Percentiles rank a stretch among this genome's conserved stretches.
Evolutionary conservation across 2,888 invertebrate genomes (phyloP).

Genomic region (Melanostoma scalare): DNA sequence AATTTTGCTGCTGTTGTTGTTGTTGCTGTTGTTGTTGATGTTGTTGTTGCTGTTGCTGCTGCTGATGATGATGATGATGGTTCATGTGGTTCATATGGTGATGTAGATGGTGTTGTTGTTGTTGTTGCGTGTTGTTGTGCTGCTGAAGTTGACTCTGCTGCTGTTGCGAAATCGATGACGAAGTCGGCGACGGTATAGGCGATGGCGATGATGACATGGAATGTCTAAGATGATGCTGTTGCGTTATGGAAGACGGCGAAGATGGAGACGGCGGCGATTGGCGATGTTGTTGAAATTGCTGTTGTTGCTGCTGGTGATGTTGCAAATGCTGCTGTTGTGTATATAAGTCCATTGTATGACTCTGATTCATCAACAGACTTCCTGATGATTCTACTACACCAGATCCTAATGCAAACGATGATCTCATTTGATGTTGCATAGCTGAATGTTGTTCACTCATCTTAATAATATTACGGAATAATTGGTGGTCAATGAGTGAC

Average conservation of each 20-base stretch:
- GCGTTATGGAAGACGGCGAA: conserved; percentile 73
- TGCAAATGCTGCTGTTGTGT: conserved; percentile 75
- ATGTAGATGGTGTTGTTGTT: conserved; percentile 69
- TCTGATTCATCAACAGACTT: conserved; percentile 58
- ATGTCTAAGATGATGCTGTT: conserved; percentile 74
- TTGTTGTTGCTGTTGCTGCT: conserved; percentile 75
- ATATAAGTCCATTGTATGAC: conserved; percentile 77
- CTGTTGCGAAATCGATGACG: conserved; percentile 73
- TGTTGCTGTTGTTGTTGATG: conserved; percentile 75
- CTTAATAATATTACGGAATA: conserved; percentile 49
- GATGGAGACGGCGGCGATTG: conserved; percentile 75
- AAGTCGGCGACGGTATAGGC: conserved; percentile 74
- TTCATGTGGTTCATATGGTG: conserved; percentile 77
- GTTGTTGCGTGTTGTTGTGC: conserved; percentile 73
- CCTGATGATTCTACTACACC: conserved; percentile 58
- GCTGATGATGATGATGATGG: conserved; percentile 75
- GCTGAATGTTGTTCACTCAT: conserved; percentile 71
- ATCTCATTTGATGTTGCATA: conserved; percentile 71
- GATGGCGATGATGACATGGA: conserved; percentile 77
- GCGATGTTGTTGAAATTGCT: conserved; percentile 66
- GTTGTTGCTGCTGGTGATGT: conserved; percentile 68
- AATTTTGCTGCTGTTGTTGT: conserved; percentile 74
- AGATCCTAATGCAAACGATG: conserved; percentile 63
- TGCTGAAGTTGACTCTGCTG: conserved; percentile 75
- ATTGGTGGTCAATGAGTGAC: conserved; percentile 31